phyloP scores from a whole-genome alignment of 92 coral and sea anemone genomes.

The Plumapathes pennacea region DNA sequence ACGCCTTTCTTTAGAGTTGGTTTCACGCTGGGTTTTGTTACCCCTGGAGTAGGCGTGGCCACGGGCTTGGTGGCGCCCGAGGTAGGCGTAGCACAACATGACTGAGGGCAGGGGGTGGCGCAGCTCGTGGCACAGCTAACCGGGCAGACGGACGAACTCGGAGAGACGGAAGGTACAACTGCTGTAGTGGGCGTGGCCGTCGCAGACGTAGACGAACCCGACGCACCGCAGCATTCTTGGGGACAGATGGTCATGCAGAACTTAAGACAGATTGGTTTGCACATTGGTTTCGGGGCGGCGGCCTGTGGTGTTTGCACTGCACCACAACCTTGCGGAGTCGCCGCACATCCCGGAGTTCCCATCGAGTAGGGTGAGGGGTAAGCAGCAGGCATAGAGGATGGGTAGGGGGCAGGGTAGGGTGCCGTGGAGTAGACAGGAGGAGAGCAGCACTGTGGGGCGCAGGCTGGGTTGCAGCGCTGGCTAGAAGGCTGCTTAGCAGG shows the following conservation, averaged over 20 bases:
- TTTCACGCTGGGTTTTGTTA: no score
- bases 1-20: conserved; percentile 7
- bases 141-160: conserved; percentile 55
- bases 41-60: no score
- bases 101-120: conserved; percentile 71
- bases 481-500: conserved; percentile 39
- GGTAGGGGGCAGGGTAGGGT: conserved; percentile 51
- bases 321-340: conserved; percentile 4
- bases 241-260: conserved; percentile 86
- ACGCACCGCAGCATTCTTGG: conserved; percentile 68
- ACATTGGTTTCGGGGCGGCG: conserved; percentile 22
- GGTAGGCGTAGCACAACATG: conserved; percentile 18
- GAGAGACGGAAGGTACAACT: conserved; percentile 5
- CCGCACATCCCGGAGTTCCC: background rate
- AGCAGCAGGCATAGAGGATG: conserved; percentile 34
- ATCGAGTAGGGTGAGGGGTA: conserved; percentile 30
- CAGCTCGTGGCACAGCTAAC: conserved; percentile 71
- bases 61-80: background rate
- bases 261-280: conserved; percentile 79
- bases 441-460: conserved; percentile 78
- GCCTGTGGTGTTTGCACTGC: conserved; percentile 39
- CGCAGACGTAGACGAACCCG: conserved; percentile 25
- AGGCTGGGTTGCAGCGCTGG: conserved; percentile 51
- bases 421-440: conserved; percentile 33
- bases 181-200: conserved; percentile 42